phyloP scores from a whole-genome alignment of 2,113 vertebrate genomes.

The Peromyscus leucopus region DNA sequence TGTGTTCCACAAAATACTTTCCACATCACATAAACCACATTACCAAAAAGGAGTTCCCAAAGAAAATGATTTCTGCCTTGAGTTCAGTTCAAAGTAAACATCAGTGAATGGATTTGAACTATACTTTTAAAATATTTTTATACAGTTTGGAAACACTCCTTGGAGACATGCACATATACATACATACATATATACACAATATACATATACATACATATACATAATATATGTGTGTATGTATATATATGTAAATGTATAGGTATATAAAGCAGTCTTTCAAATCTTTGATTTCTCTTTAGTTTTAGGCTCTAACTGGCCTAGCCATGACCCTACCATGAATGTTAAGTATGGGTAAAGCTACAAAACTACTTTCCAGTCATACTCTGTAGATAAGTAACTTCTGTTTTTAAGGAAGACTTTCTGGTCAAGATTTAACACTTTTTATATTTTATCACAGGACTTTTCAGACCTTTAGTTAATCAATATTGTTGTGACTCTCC shows the following conservation, averaged over 20 bases:
- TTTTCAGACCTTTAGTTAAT: slow-evolving; percentile 28
- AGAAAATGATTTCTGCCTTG: slow-evolving; percentile 79
- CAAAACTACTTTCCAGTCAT: slow-evolving; percentile 11
- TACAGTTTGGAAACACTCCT: background rate
- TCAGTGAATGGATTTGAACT: slow-evolving; percentile 68
- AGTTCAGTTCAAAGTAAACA: slow-evolving; percentile 68
- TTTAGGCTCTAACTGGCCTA: slow-evolving; percentile 6
- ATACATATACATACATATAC: background rate
- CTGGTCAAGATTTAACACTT: slow-evolving; percentile 21
- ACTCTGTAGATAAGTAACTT: slow-evolving; percentile 20
- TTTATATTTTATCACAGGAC: background rate
- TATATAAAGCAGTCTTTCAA: background rate
- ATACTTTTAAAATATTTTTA: slow-evolving; percentile 59
- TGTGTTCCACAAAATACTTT: slow-evolving; percentile 84
- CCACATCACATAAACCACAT: slow-evolving; percentile 81
- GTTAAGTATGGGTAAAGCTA: background rate
- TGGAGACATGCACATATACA: background rate
- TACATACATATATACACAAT: background rate
- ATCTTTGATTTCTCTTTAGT: slow-evolving; percentile 43
- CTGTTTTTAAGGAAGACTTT: background rate
- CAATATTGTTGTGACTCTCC: background rate
- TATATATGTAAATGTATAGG: too few relatives aligned
- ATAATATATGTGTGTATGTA: background rate
- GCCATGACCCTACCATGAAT: background rate
- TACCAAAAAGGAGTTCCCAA: slow-evolving; percentile 74